Conservation (phyloP, 2,888 invertebrate genomes). For the Frankliniella intonsa region DNA sequence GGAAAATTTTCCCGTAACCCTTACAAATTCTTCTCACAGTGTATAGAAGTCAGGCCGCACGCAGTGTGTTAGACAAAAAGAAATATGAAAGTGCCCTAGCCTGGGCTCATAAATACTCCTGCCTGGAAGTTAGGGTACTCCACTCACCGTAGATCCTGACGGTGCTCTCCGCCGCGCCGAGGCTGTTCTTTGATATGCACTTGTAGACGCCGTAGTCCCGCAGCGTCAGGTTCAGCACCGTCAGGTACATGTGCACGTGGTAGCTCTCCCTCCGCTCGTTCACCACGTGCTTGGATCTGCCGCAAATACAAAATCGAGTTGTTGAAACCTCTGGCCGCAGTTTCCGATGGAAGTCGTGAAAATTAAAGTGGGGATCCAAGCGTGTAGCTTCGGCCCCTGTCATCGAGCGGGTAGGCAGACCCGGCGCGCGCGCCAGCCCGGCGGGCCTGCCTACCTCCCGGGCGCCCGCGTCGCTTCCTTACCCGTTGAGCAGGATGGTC, state of each 20-base stretch:
- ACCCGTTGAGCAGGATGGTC: conserved; percentile 81
- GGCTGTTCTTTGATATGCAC: conserved; percentile 73
- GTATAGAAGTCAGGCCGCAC: no score
- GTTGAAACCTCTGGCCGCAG: no score
- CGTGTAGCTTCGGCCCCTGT: not conserved
- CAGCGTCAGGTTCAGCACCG: conserved; percentile 57
- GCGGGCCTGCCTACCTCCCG: not conserved
- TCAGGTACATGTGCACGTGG: conserved; percentile 69
- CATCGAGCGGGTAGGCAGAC: not conserved
- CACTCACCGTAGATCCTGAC: not conserved
- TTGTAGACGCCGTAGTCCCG: conserved; percentile 70
- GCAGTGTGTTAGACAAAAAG: no score
- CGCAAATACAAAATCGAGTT: not conserved
- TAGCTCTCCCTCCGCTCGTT: conserved; percentile 66
- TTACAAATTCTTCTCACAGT: no score
- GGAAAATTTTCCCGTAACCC: no score
- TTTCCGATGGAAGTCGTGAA: no score
- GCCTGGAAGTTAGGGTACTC: no score
- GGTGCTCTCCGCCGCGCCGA: conserved; percentile 72
- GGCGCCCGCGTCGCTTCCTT: conserved; percentile 45
- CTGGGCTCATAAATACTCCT: no score
- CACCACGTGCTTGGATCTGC: conserved; percentile 69
- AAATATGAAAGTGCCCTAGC: no score
- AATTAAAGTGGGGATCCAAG: not conserved
- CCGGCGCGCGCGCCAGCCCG: not conserved